These are phyloP conservation scores for Cisticola juncidis DNA, from an alignment of 2,113 vertebrate genomes.

Conservation along the genomic window DNA sequence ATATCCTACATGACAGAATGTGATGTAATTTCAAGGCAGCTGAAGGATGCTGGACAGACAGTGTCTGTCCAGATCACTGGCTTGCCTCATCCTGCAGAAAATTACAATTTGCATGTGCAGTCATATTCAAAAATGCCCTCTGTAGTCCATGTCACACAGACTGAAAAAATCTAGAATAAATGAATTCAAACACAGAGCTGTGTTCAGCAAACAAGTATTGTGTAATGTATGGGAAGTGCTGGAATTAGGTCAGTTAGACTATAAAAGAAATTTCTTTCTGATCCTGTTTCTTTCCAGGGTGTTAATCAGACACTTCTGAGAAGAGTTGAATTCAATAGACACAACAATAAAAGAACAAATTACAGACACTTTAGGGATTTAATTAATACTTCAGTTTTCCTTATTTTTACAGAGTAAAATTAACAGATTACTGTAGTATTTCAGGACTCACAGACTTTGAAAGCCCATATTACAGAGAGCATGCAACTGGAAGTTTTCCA, in stretches of 20 bases:
- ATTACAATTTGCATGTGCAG: background rate
- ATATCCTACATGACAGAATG: background rate
- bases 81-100: background rate
- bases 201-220: background rate
- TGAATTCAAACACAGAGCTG: background rate
- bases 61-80: background rate
- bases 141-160: background rate
- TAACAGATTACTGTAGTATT: background rate
- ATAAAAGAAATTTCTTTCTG: slow-evolving; percentile 1
- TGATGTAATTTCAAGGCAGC: background rate
- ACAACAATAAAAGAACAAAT: background rate
- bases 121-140: background rate
- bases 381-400: background rate
- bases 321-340: background rate
- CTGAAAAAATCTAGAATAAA: background rate
- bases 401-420: background rate
- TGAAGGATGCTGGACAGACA: background rate
- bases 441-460: background rate
- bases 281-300: background rate
- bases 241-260: slow-evolving; percentile 36
- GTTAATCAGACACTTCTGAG: background rate
- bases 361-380: background rate
- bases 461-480: background rate
- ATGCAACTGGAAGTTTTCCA: slow-evolving; percentile 32
- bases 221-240: background rate